These are phyloP conservation scores for Xenops minutus DNA, from an alignment of 2,797 vertebrate species.

Conservation along the genomic window DNA sequence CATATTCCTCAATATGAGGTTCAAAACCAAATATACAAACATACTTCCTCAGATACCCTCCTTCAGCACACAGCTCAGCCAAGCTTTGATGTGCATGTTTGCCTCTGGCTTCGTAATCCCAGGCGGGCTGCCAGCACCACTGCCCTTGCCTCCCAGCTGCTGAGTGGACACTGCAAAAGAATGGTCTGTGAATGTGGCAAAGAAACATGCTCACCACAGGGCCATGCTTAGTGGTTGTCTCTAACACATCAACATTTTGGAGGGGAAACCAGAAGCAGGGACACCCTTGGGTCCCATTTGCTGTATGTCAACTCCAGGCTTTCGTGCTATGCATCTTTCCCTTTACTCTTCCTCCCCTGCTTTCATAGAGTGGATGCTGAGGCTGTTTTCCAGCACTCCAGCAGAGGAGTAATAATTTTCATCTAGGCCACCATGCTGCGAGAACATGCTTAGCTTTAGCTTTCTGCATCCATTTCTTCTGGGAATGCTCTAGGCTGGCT, in stretches of 20 bases:
- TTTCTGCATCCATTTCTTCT: neutral
- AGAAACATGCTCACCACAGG: neutral
- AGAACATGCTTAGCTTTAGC: neutral
- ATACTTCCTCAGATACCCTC: neutral
- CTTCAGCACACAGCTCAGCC: neutral
- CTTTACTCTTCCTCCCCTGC: neutral
- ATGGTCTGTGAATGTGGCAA: neutral
- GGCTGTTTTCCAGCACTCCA: neutral
- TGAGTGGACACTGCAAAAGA: neutral
- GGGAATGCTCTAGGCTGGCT: neutral
- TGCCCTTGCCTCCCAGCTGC: neutral
- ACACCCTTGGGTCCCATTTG: neutral
- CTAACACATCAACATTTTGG: neutral
- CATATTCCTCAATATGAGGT: neutral
- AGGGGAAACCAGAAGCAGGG: neutral
- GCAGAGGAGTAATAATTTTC: neutral
- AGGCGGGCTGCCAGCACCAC: neutral
- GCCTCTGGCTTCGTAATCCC: neutral
- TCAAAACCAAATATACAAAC: neutral
- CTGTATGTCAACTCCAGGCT: neutral
- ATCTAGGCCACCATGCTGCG: neutral
- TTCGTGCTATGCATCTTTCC: neutral
- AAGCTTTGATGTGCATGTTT: neutral
- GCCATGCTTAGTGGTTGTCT: neutral
- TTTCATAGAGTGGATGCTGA: neutral